A percentile compares a stretch with the other conserved stretches of the same genome.
Evolutionary conservation across 2,888 invertebrate species (phyloP).

Genomic region (Coleophora flavipennella): DNA sequence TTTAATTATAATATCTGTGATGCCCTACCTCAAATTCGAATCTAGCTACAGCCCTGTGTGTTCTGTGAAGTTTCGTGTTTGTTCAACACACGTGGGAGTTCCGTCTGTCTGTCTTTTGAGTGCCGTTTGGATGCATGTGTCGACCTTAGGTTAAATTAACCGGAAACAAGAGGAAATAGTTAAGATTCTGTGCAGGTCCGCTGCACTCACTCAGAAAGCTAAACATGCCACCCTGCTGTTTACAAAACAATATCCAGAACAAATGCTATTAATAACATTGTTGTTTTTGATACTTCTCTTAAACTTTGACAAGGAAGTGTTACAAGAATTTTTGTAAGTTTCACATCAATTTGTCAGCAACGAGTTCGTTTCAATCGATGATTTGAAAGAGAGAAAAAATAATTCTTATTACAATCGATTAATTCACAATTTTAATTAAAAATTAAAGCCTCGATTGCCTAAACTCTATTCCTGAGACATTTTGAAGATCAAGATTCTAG

Average conservation of each 20-base stretch:
- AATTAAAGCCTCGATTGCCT: too few relatives aligned
- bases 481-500: too few relatives aligned
- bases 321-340: neutral
- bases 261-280: neutral
- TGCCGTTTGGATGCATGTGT: constrained; percentile 50
- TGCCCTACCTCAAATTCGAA: too few relatives aligned
- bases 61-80: constrained; percentile 54
- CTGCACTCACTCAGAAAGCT: constrained; percentile 42
- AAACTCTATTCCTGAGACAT: too few relatives aligned
- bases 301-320: neutral
- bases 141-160: constrained; percentile 64
- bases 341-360: too few relatives aligned
- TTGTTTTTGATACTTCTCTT: neutral
- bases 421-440: too few relatives aligned
- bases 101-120: constrained; percentile 30
- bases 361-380: neutral
- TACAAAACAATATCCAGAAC: constrained; percentile 4
- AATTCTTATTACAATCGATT: constrained; percentile 25
- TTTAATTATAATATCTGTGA: too few relatives aligned
- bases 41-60: too few relatives aligned
- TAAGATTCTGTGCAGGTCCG: constrained; percentile 57
- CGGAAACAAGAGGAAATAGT: constrained; percentile 64
- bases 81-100: constrained; percentile 57
- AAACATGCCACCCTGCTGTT: constrained; percentile 30
- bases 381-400: constrained; percentile 14